Base-by-base conservation (phyloP, 2,888 invertebrate genomes). In the Himalopsyche tibetana region DNA sequence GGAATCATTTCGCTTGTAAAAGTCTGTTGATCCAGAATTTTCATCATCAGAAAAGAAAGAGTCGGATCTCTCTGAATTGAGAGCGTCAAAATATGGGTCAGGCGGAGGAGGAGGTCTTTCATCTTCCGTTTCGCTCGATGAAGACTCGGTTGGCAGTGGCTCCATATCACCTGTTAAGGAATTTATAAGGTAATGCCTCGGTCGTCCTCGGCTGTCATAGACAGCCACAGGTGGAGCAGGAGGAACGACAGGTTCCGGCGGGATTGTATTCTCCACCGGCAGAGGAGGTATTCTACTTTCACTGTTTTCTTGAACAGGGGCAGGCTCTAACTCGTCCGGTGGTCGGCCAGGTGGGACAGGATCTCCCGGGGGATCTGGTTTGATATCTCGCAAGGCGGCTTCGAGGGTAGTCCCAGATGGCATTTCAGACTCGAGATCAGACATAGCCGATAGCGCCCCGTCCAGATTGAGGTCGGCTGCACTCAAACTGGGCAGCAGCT, bases 111-210 rank as follows among this genome's bases (percentile, higher is more conserved):
- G 81, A n/a, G 89, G 87, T 86, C 89, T 84, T 17, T 89, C 89
- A 40, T 89, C 89, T 86, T 89, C 89, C 5, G 87, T 87, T 74
- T 89, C 89, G 82, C 88, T 89, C 8, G 88, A 88, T 12, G 88
- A 88, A 40, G 89, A 88, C 84, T 89, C 88, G 89, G 87, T 90
- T 45, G 96, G 95, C 92, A 96, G 96, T 4, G 96, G 95, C 90
- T 98, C 98, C 90, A 98, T 93, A 90, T 97, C 96, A 69, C 97
- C 97, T 89, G 98, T 98, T 88, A 98, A 93, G 0, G 98, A 98
- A 93, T 98, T 98, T 89, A 98, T 97, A 80, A 98, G 95, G 93
- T 96, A 97, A 92, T 96, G 96, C 90, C 95, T 94, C 91, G 94
- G 95, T 90, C 95, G 95, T 87, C 95, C 95, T 87, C 94, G 93